Evolutionary conservation across 2,113 vertebrate genomes (phyloP).

Genomic region (Rhombomys opimus): DNA sequence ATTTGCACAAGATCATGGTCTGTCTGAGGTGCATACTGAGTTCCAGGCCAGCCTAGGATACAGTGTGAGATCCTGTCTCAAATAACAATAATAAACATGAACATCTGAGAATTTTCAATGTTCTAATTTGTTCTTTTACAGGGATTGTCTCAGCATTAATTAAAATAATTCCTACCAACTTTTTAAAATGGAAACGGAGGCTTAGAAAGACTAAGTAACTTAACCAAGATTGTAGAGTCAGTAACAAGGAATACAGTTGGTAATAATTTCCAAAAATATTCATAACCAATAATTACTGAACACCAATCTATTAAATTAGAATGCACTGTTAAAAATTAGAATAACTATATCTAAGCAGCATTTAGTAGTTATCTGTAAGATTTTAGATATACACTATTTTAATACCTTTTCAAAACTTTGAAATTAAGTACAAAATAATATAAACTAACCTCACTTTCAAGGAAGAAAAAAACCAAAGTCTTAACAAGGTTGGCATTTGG

Average conservation of each 20-base stretch:
- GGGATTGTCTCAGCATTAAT: neutral
- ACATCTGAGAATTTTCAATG: neutral
- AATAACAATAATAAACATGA: neutral
- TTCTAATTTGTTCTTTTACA: neutral
- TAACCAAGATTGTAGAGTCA: constrained; percentile 21
- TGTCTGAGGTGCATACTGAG: neutral
- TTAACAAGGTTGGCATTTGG: constrained; percentile 98
- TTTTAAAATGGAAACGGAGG: neutral
- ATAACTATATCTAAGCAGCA: neutral
- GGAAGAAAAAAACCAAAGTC: constrained; percentile 99
- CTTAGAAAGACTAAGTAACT: constrained; percentile 44
- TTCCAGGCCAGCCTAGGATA: neutral
- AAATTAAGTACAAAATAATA: neutral
- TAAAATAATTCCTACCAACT: neutral
- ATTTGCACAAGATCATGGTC: neutral
- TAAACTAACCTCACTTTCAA: constrained; percentile 96
- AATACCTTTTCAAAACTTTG: neutral
- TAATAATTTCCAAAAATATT: neutral
- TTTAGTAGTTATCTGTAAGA: neutral
- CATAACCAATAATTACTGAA: constrained; percentile 3
- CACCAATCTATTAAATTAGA: neutral
- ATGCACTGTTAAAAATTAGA: neutral
- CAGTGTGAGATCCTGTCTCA: neutral
- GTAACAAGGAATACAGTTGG: neutral
- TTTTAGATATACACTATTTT: constrained; percentile 31